Evolutionary conservation across 2,113 vertebrate species (phyloP).

Genomic region (Menura novaehollandiae): DNA sequence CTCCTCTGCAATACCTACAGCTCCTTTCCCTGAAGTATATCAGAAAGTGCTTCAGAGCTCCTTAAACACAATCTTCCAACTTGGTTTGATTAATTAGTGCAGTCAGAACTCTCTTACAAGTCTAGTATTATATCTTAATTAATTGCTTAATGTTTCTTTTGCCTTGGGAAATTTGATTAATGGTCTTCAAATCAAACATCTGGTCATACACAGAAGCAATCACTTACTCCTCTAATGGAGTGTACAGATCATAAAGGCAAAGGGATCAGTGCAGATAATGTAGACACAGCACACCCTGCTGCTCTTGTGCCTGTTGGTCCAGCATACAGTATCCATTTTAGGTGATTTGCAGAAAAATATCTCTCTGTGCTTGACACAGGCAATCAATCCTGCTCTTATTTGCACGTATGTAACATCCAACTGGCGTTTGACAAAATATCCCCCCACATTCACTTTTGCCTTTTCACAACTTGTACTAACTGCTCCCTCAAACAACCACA

Average conservation of each 20-base stretch:
- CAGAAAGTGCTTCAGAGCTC: neutral
- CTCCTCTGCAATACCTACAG: neutral
- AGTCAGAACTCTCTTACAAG: neutral
- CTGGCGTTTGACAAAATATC: neutral
- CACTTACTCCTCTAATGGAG: neutral
- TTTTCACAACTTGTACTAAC: neutral
- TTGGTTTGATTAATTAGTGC: slow-evolving; percentile 26
- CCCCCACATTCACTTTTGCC: neutral
- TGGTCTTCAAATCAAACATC: neutral
- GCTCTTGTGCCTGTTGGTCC: neutral
- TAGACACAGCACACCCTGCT: neutral
- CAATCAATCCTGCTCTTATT: neutral
- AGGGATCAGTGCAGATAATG: neutral
- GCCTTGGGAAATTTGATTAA: slow-evolving; percentile 43
- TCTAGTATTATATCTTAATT: neutral
- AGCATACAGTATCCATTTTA: neutral
- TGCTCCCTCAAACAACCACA: neutral
- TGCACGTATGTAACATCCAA: neutral
- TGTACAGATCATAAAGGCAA: neutral
- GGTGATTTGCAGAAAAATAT: neutral
- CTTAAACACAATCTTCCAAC: neutral
- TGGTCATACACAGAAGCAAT: slow-evolving; percentile 10
- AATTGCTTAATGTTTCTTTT: slow-evolving; percentile 17
- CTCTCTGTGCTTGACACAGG: neutral
- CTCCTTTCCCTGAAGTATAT: neutral